These are phyloP conservation scores for Gastracanthus pulcherrimus DNA, from an alignment of 2,888 invertebrate species.

Conservation along the genomic window DNA sequence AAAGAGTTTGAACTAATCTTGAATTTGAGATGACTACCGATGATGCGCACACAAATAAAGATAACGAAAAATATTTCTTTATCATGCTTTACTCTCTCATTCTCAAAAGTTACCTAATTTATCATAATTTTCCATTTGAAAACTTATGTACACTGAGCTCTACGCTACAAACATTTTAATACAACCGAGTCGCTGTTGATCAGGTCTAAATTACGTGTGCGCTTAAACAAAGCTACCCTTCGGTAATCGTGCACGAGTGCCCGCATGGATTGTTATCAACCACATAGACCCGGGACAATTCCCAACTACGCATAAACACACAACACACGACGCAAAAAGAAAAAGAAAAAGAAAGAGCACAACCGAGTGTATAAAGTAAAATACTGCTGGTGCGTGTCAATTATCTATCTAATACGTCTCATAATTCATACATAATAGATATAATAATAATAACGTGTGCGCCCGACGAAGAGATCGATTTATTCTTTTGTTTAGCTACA, in stretches of 20 bases:
- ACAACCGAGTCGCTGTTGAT: background rate
- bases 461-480: conserved; percentile 25
- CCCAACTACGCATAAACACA: background rate
- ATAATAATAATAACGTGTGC: background rate
- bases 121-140: background rate
- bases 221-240: background rate
- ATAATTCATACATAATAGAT: background rate
- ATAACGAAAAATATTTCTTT: too few relatives aligned
- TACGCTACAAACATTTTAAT: background rate
- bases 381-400: background rate
- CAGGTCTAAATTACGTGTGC: background rate
- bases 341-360: background rate
- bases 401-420: background rate
- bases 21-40: too few relatives aligned
- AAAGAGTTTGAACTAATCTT: too few relatives aligned
- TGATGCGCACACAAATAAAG: too few relatives aligned
- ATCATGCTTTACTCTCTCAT: too few relatives aligned
- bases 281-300: background rate
- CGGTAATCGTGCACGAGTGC: background rate
- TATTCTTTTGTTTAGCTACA: conserved; percentile 21
- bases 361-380: background rate
- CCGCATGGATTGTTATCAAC: background rate
- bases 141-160: background rate
- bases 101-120: too few relatives aligned
- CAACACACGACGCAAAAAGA: background rate